Percentiles rank a stretch among this genome's conserved stretches.
Conservation (phyloP, 2,888 invertebrate species). For the Notodonta ziczac region DNA sequence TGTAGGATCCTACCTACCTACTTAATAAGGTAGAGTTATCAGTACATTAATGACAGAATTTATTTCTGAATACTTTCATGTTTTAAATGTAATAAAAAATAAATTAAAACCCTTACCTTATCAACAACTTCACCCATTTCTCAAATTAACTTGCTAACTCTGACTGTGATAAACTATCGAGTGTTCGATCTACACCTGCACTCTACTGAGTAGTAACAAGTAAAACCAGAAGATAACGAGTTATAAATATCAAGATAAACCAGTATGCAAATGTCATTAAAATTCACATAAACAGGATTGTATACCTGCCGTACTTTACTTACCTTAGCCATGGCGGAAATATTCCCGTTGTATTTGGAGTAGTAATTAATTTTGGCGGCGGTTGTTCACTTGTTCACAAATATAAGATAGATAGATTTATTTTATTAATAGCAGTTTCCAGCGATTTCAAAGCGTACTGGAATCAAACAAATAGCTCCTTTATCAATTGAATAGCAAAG, state of each 20-base stretch:
- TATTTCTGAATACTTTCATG: too few species aligned
- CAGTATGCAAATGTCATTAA: constrained; percentile 59
- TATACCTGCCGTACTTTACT: constrained; percentile 29
- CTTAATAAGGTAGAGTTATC: too few species aligned
- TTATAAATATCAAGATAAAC: constrained; percentile 41
- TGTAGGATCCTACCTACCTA: too few species aligned
- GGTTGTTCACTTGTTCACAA: constrained; percentile 40
- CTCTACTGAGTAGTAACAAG: not conserved
- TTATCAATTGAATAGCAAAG: constrained; percentile 38
- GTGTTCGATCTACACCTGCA: not conserved
- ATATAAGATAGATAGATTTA: constrained; percentile 9
- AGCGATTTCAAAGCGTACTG: too few species aligned
- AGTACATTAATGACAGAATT: too few species aligned
- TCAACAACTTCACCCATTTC: constrained; percentile 55
- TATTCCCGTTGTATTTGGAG: constrained; percentile 87
- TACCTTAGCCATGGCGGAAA: constrained; percentile 89
- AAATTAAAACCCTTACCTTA: constrained; percentile 40
- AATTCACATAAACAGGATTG: constrained; percentile 39
- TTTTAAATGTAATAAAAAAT: too few species aligned
- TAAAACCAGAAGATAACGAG: constrained; percentile 15
- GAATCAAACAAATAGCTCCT: constrained; percentile 25
- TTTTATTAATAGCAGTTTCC: not conserved
- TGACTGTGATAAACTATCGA: not conserved
- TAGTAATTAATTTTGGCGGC: constrained; percentile 87
- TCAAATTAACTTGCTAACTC: not conserved